phyloP scores from a whole-genome alignment of 2,113 vertebrate genomes.

The Brachionichthys hirsutus region DNA sequence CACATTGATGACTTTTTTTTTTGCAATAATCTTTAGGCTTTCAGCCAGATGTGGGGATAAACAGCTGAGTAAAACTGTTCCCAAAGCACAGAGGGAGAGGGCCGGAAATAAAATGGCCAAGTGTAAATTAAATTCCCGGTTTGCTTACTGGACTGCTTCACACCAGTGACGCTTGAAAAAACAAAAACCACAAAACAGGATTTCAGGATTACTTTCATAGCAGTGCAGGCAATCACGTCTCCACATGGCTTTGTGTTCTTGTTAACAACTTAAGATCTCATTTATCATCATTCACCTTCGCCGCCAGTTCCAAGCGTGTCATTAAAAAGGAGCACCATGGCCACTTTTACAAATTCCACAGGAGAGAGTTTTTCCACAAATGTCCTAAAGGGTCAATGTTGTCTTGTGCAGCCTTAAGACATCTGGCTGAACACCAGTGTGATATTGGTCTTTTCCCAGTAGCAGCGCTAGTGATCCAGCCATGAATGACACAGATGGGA shows the following conservation, averaged over 20 bases:
- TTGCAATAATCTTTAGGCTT: too few species aligned
- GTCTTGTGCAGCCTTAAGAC: slow-evolving; percentile 39
- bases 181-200: too few species aligned
- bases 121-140: too few species aligned
- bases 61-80: too few species aligned
- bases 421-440: slow-evolving; percentile 40
- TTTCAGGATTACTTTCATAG: too few species aligned
- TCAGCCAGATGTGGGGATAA: too few species aligned
- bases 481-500: slow-evolving; percentile 71
- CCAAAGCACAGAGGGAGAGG: too few species aligned
- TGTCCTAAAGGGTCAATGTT: slow-evolving; percentile 44
- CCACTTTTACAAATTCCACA: slow-evolving; percentile 11
- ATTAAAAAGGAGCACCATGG: background rate
- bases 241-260: slow-evolving; percentile 15
- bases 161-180: too few species aligned
- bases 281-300: slow-evolving; percentile 6
- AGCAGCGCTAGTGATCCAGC: slow-evolving; percentile 46
- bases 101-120: too few species aligned
- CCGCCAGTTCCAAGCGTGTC: background rate
- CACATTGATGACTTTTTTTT: too few species aligned
- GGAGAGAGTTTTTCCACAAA: slow-evolving; percentile 5
- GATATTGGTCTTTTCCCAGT: slow-evolving; percentile 62
- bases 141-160: too few species aligned
- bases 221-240: slow-evolving; percentile 1
- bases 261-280: slow-evolving; percentile 7